Percentiles rank a stretch among this genome's conserved stretches.
phyloP scores from a whole-genome alignment of 30 jellyfish, hydroid and myxozoan species.

The Hydra vulgaris region DNA sequence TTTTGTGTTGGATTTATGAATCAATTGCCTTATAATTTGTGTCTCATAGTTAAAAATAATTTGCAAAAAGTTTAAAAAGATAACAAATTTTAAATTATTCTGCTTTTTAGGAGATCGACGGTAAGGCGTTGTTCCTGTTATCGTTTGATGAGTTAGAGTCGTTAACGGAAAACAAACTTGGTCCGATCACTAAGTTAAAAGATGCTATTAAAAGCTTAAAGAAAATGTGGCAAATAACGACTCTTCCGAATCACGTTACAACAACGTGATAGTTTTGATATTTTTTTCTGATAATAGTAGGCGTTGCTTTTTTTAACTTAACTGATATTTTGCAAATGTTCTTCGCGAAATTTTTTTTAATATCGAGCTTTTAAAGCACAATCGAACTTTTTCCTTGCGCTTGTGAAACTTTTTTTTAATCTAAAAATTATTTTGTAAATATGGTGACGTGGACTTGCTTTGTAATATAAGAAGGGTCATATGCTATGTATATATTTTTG shows the following conservation, averaged over 20 bases:
- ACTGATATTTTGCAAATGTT: neutral
- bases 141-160: slow-evolving; percentile 93
- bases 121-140: slow-evolving; percentile 74
- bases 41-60: too few species aligned
- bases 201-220: slow-evolving; percentile 90
- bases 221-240: slow-evolving; percentile 73
- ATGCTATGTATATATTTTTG: neutral
- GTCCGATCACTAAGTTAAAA: slow-evolving; percentile 86
- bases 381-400: neutral
- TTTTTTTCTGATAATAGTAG: neutral
- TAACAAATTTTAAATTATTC: too few species aligned
- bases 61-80: too few species aligned
- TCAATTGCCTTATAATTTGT: too few species aligned
- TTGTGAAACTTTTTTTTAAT: neutral
- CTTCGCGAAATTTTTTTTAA: neutral
- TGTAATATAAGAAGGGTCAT: neutral
- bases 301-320: neutral
- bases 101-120: slow-evolving; percentile 93
- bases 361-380: neutral
- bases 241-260: slow-evolving; percentile 8
- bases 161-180: slow-evolving; percentile 89
- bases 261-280: neutral
- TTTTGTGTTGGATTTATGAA: too few species aligned
- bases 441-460: neutral
- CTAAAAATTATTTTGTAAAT: neutral